These are phyloP conservation scores for Aphelenchoides besseyi DNA, from an alignment of 1,140 invertebrate species.

Conservation along the genomic window DNA sequence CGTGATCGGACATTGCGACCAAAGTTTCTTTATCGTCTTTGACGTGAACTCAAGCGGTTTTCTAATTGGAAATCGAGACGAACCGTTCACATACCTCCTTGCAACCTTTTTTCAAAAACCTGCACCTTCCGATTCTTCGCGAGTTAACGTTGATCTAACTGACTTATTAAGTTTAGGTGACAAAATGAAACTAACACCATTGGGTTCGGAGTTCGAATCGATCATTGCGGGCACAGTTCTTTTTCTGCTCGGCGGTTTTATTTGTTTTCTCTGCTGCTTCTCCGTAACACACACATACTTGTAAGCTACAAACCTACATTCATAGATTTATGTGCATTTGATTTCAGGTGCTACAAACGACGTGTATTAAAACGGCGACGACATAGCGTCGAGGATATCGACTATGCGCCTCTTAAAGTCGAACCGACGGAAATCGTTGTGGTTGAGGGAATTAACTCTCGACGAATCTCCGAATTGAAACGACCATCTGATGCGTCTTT, in stretches of 20 bases:
- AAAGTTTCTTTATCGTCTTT: conserved; percentile 1
- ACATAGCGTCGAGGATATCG: background rate
- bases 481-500: conserved; percentile 2
- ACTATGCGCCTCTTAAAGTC: background rate
- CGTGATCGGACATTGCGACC: background rate
- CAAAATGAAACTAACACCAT: conserved; percentile 30
- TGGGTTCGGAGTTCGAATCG: conserved; percentile 37
- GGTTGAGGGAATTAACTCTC: background rate
- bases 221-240: conserved; percentile 31
- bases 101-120: background rate
- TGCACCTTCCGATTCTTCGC: no score
- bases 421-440: conserved; percentile 5
- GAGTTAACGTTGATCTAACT: background rate
- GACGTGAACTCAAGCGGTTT: background rate
- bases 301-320: background rate
- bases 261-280: conserved; percentile 36
- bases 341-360: conserved; percentile 8
- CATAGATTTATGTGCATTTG: no score
- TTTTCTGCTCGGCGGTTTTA: conserved; percentile 32
- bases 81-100: background rate
- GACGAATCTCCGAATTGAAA: background rate
- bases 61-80: background rate
- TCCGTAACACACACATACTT: conserved; percentile 35
- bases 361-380: background rate
- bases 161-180: background rate